Evolutionary conservation across 2,888 invertebrate species (phyloP), one percentile per base, ranked within the genome.

Genomic region (Galeopsomyia nigrocyanea): DNA sequence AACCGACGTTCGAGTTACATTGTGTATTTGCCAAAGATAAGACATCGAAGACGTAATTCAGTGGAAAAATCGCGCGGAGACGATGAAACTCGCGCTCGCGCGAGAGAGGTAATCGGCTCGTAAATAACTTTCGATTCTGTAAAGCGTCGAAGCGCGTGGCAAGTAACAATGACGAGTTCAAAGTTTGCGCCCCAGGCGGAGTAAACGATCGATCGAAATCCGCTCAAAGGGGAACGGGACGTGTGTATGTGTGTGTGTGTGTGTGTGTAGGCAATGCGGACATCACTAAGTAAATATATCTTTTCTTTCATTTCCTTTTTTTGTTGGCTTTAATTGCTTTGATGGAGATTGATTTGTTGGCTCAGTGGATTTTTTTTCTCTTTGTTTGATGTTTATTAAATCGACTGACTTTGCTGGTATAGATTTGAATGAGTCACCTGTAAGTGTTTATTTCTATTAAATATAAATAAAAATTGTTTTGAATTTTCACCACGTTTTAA

Each of bases 121-220:
- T 66, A 71, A 71, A 66, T 71, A 53, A 71, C 60, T 26, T 31
- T 17, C 58, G 57, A 71, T 47, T 63, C 26, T 26, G 46, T 56
- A n/a, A 53, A 39, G 47, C 60, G 51, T 56, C n/a, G 47, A 9
- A n/a, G 19, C 39, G 62, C 50, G 39, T 58, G 50, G 56, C 56
- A 47, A 22, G 39, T 61, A 17, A 55, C 68, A 61, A 61, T 56
- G 49, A 66, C 65, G 66, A 57, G 67, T 67, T 72, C 62, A 67
- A 72, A 72, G 62, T 72, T 66, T 57, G 71, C 67, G 66, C 63
- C 71, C 46, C 26, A 46, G 67, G 67, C 67, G 67, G 71, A 72
- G 62, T 61, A 53, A 46, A 60, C 46, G 62, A 67, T 72, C 63
- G 71, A 72, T 72, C 50, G 57, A 67, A 71, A 61, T 71, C 65